These are phyloP conservation scores for Sinocyclocheilus rhinocerous DNA, from an alignment of 2,113 vertebrate genomes.

Conservation along the genomic window DNA sequence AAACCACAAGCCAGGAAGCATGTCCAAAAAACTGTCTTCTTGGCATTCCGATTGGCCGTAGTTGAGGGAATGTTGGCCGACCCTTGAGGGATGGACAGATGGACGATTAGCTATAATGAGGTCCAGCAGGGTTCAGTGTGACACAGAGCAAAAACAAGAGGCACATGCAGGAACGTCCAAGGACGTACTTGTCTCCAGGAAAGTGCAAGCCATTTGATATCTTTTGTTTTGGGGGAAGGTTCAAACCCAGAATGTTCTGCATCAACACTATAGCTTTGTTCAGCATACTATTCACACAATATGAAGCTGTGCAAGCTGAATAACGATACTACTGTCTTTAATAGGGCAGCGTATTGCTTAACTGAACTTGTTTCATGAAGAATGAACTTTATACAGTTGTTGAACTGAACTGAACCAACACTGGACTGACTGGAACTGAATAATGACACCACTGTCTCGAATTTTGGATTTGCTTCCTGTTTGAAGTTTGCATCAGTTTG, in stretches of 20 bases:
- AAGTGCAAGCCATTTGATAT: not conserved
- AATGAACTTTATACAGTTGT: not conserved
- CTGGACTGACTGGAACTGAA: not conserved
- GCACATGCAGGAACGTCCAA: constrained; percentile 32
- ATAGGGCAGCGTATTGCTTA: not conserved
- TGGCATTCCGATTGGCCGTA: constrained; percentile 52
- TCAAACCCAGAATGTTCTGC: not conserved
- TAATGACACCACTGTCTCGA: not conserved
- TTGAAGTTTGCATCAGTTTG: too few relatives aligned
- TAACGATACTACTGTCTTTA: not conserved
- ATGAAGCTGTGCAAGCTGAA: not conserved
- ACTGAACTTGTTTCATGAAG: too few relatives aligned
- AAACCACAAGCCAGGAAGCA: constrained; percentile 28
- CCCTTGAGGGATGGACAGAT: constrained; percentile 66
- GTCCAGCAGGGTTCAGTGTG: constrained; percentile 63
- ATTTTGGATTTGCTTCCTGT: too few relatives aligned
- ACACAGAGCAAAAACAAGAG: constrained; percentile 52
- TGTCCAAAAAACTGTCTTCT: constrained; percentile 45
- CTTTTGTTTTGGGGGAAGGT: not conserved
- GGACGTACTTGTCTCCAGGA: constrained; percentile 41
- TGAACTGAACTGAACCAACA: not conserved
- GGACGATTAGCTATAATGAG: constrained; percentile 73
- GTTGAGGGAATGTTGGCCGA: constrained; percentile 48
- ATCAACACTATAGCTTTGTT: not conserved
- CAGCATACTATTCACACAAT: too few relatives aligned